Evolutionary conservation across 2,113 vertebrate species (phyloP), one percentile per base, ranked within the genome.

Genomic region (Actenoides hombroni): DNA sequence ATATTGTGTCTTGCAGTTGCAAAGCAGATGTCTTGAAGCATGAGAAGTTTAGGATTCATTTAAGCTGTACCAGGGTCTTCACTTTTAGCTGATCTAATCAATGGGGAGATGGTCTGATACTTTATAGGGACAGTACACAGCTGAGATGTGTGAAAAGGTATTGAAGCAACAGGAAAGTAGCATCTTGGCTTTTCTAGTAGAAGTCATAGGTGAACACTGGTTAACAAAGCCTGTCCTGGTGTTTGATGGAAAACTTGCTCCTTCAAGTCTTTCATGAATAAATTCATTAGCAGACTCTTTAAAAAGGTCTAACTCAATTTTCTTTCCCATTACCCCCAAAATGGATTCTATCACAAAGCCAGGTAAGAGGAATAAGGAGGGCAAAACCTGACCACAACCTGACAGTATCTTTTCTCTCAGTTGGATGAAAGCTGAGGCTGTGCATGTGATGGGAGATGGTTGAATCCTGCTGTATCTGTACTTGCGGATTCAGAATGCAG

Each of bases 281-380:
- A 96, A 94, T 94, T 95, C 57, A 91, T 94, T 96, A 96, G 56
- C 80, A 96, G 94, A 80, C 67, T 61, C n/a, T 94, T 96, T 79
- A 88, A 94, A 92, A 93, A 92, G 75, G 31, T 80, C 92, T 92
- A 92, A 94, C 54, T 96, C 81, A 85, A 91, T 96, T 96, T 97
- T 96, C 95, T 83, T 95, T 95, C 86, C 83, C 86, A 94, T 94
- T 95, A 76, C 92, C 37, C 70, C 54, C 40, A 70, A 77, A 96
- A 91, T 65, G 21, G 77, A 85, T 92, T 95, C 86, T 94, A 89
- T 86, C 48, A 96, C 54, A 89, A 94, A 93, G 61, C n/a, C 67
- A 63, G 81, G 81, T 88, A 95, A 89, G 78, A 94, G 74, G 57
- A 94, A 53, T 61, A 79, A 85, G 65, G 49, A 95, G 83, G 83